These are phyloP conservation scores for Montipora capricornis DNA, from an alignment of 64 coral and sea anemone genomes.

Conservation along the genomic window DNA sequence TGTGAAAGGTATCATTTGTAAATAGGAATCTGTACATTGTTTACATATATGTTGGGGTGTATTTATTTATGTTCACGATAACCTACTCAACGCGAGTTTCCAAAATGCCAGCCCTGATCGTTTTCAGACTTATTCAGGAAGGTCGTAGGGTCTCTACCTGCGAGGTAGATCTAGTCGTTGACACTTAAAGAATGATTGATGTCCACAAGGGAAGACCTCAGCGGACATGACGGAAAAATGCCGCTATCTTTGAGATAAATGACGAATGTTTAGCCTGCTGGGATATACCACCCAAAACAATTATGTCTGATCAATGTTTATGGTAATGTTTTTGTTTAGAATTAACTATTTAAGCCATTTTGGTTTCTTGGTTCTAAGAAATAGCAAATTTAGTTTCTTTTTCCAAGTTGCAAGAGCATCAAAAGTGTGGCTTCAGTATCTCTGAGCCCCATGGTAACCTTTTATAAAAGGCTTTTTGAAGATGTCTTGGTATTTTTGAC, in stretches of 20 bases:
- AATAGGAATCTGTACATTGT: not conserved
- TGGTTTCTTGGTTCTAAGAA: not conserved
- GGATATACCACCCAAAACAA: not conserved
- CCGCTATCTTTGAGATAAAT: slow-evolving; percentile 4
- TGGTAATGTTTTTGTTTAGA: not conserved
- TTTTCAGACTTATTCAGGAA: too few relatives aligned
- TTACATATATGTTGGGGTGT: not conserved
- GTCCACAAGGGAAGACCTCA: not conserved
- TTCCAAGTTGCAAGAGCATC: too few relatives aligned
- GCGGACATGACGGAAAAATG: slow-evolving; percentile 9
- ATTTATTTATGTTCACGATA: not conserved
- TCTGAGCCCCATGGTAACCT: too few relatives aligned
- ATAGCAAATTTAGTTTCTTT: not conserved
- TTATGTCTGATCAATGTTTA: not conserved
- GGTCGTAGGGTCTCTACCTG: too few relatives aligned
- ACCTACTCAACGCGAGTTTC: not conserved
- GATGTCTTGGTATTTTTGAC: too few relatives aligned
- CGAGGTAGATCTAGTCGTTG: too few relatives aligned
- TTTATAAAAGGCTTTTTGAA: too few relatives aligned
- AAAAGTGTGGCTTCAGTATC: too few relatives aligned
- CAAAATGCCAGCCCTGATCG: not conserved
- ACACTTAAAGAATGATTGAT: not conserved
- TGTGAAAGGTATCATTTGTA: not conserved
- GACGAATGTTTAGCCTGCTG: slow-evolving; percentile 17
- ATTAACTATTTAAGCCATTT: not conserved